Percentiles rank a stretch among this genome's conserved stretches.
Evolutionary conservation across 1,140 invertebrate species (phyloP).

Genomic region (Tribolium madens): DNA sequence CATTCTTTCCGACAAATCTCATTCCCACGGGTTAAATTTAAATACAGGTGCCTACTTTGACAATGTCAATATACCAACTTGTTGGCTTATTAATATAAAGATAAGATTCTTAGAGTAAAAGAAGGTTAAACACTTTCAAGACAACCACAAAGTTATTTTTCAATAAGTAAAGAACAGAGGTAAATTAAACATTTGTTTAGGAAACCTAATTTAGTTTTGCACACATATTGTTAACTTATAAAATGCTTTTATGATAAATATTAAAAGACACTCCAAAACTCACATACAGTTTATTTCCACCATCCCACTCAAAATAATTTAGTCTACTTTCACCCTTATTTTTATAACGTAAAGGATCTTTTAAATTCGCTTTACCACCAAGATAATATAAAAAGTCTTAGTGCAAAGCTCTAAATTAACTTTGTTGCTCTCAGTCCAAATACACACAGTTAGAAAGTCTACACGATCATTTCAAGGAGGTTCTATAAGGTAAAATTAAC

Average conservation of each 20-base stretch:
- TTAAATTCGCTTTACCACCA: not conserved
- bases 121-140: conserved; percentile 3
- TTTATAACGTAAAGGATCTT: not conserved
- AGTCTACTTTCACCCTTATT: not conserved
- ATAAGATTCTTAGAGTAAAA: not conserved
- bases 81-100: not conserved
- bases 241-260: conserved; percentile 8
- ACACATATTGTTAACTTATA: not conserved
- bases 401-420: conserved; percentile 20
- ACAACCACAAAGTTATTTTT: not conserved
- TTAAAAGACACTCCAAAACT: too few species aligned
- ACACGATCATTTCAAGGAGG: conserved; percentile 8
- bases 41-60: not conserved
- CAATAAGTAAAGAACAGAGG: not conserved
- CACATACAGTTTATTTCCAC: not conserved
- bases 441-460: conserved; percentile 11
- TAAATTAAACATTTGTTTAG: conserved; percentile 24
- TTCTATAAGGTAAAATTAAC: conserved; percentile 11
- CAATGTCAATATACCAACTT: not conserved
- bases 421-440: conserved; percentile 4
- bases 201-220: conserved; percentile 21
- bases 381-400: conserved; percentile 13
- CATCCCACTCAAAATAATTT: not conserved
- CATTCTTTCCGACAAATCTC: conserved; percentile 13
- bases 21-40: conserved; percentile 15